These are phyloP conservation scores for Kuschelorhynchus macadamiae DNA, from an alignment of 2,888 invertebrate genomes.

Conservation along the genomic window DNA sequence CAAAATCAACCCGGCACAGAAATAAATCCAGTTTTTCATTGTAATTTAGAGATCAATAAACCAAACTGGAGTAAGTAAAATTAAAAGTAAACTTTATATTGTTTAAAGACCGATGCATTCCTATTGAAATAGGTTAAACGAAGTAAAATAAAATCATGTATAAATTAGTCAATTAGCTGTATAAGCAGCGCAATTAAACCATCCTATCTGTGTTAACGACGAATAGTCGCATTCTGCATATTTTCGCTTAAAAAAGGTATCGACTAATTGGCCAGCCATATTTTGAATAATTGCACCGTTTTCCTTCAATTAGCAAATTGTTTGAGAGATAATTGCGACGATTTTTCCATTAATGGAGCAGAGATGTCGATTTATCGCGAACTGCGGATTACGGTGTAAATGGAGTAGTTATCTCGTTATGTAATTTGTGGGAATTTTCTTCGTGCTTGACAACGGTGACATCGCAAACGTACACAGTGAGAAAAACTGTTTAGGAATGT, in stretches of 20 bases:
- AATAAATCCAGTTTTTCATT: too few relatives aligned
- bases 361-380: conserved; percentile 27
- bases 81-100: too few relatives aligned
- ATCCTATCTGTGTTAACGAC: conserved; percentile 43
- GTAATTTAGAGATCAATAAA: too few relatives aligned
- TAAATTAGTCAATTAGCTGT: conserved; percentile 34
- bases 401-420: conserved; percentile 44
- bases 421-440: conserved; percentile 35
- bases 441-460: conserved; percentile 4
- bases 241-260: conserved; percentile 35
- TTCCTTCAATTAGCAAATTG: conserved; percentile 47
- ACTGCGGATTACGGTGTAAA: conserved; percentile 40
- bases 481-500: too few relatives aligned
- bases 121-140: neutral
- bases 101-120: too few relatives aligned
- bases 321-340: conserved; percentile 39
- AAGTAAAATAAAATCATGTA: conserved; percentile 15
- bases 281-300: conserved; percentile 48
- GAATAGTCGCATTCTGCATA: conserved; percentile 34
- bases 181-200: conserved; percentile 30
- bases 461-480: neutral
- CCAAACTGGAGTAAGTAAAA: too few relatives aligned
- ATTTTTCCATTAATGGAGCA: conserved; percentile 43
- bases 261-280: conserved; percentile 45
- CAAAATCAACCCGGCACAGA: too few relatives aligned